phyloP scores from a whole-genome alignment of 2,797 vertebrate genomes.

The Pachyuromys duprasi region DNA sequence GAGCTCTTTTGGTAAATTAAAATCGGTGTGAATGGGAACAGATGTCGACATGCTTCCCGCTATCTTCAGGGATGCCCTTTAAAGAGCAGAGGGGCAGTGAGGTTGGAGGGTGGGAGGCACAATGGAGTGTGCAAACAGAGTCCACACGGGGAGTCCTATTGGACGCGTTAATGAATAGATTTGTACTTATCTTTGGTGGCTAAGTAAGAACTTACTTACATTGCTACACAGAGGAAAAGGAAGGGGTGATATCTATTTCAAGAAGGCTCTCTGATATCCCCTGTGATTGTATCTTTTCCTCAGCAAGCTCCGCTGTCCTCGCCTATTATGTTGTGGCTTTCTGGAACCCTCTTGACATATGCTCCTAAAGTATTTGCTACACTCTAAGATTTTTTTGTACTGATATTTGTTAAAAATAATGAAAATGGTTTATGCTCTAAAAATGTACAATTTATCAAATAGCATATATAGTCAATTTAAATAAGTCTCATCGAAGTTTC shows the following conservation, averaged over 20 bases:
- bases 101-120: conserved; percentile 86
- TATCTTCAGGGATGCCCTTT: conserved; percentile 87
- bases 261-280: neutral
- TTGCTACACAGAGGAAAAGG: conserved; percentile 54
- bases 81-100: conserved; percentile 84
- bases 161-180: conserved; percentile 61
- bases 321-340: conserved; percentile 43
- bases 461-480: conserved; percentile 85
- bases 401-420: conserved; percentile 82
- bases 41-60: conserved; percentile 89
- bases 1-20: conserved; percentile 91
- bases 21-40: conserved; percentile 89
- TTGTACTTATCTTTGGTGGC: conserved; percentile 67
- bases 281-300: conserved; percentile 61
- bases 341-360: conserved; percentile 60
- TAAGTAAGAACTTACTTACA: conserved; percentile 43
- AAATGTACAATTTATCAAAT: conserved; percentile 85
- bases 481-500: conserved; percentile 86
- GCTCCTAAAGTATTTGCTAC: conserved; percentile 73
- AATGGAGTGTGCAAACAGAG: conserved; percentile 85
- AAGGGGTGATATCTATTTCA: conserved; percentile 65
- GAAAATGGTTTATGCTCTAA: conserved; percentile 82
- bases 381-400: conserved; percentile 70
- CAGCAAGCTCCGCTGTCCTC: conserved; percentile 31
- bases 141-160: conserved; percentile 69